These are phyloP conservation scores for Antechinus flavipes DNA, from an alignment of 2,113 vertebrate species.

Conservation along the genomic window DNA sequence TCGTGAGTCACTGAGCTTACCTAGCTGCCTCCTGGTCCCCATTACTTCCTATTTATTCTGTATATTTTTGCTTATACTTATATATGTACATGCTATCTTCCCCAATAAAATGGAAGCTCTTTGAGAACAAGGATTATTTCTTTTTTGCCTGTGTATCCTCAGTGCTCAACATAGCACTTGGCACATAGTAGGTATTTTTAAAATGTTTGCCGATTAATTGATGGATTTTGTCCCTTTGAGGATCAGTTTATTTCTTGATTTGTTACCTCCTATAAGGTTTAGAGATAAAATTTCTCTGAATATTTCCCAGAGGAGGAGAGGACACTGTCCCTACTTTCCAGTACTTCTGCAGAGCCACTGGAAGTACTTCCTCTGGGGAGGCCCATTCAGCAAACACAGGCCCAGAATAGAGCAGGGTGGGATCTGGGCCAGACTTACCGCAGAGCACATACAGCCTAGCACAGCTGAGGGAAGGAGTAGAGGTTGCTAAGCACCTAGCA, in stretches of 20 bases:
- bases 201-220: neutral
- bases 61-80: neutral
- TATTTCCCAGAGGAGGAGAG: neutral
- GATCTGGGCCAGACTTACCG: neutral
- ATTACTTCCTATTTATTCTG: neutral
- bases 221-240: neutral
- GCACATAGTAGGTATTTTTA: neutral
- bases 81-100: neutral
- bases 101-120: neutral
- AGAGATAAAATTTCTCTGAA: conserved; percentile 41
- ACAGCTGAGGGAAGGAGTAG: neutral
- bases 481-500: neutral
- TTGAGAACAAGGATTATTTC: neutral
- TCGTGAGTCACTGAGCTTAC: neutral
- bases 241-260: conserved; percentile 38
- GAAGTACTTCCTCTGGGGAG: conserved; percentile 40
- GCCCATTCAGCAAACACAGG: conserved; percentile 48
- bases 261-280: conserved; percentile 24
- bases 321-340: conserved; percentile 26
- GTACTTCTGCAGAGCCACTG: neutral
- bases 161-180: neutral
- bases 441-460: neutral
- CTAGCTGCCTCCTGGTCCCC: neutral
- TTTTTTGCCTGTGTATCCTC: neutral
- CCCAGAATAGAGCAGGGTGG: conserved; percentile 43